Percentiles rank a stretch among this genome's conserved stretches.
Evolutionary conservation across 64 coral and sea anemone species (phyloP).

Genomic region (Montipora cactus): DNA sequence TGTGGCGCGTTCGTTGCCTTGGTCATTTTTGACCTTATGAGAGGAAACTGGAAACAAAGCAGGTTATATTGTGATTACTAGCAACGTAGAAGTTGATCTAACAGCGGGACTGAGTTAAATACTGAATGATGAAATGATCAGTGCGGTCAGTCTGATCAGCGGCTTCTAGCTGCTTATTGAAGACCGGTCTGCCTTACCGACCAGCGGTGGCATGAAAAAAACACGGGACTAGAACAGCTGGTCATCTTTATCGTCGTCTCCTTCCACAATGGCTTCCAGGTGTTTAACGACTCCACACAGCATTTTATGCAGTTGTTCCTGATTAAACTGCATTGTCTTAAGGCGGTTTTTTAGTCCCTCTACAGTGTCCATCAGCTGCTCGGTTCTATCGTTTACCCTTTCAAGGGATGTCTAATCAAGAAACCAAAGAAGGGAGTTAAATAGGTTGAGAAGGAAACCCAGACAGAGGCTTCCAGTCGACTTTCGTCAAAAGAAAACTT

Average conservation of each 20-base stretch:
- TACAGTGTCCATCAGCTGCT: constrained; percentile 49
- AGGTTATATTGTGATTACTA: no score
- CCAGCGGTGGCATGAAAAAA: background rate
- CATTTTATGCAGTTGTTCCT: constrained; percentile 74
- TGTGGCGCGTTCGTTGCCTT: no score
- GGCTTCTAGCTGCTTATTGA: background rate
- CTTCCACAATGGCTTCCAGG: constrained; percentile 67
- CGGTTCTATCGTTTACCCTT: constrained; percentile 51
- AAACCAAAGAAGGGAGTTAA: background rate
- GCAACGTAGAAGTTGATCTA: background rate
- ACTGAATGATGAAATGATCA: no score
- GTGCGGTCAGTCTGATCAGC: background rate
- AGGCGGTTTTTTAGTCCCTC: constrained; percentile 27
- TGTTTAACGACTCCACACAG: constrained; percentile 61
- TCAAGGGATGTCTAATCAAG: constrained; percentile 42
- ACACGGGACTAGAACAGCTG: constrained; percentile 49
- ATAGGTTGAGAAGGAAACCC: background rate
- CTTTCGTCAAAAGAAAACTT: no score
- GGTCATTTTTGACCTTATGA: no score
- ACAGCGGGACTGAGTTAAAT: no score
- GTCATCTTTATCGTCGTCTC: constrained; percentile 62
- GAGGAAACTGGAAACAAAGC: no score
- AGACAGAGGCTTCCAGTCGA: no score
- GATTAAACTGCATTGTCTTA: constrained; percentile 45
- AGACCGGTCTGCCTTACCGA: background rate